Conservation (phyloP, 2,888 invertebrate species). For the Cenopis cana region DNA sequence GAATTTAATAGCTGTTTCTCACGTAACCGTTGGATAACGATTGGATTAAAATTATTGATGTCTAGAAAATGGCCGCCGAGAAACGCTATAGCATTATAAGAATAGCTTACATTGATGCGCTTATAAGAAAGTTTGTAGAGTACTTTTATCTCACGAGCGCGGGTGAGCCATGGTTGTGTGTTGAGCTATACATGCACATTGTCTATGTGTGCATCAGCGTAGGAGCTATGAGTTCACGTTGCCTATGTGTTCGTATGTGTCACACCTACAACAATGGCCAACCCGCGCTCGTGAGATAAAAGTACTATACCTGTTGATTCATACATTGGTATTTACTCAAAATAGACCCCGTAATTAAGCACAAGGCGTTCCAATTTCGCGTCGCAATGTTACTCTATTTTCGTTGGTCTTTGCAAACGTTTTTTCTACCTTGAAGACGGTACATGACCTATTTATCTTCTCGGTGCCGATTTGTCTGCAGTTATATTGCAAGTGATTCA, state of each 20-base stretch:
- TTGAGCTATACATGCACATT: no score
- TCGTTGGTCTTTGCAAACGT: conserved; percentile 58
- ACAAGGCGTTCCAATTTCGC: conserved; percentile 62
- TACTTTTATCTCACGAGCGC: no score
- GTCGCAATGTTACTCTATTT: conserved; percentile 55
- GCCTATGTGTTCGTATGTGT: no score
- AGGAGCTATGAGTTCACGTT: no score
- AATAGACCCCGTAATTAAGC: conserved; percentile 65
- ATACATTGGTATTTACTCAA: conserved; percentile 51
- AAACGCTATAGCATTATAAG: conserved; percentile 61
- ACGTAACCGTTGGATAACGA: conserved; percentile 58
- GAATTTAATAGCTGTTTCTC: conserved; percentile 58
- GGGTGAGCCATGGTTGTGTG: no score
- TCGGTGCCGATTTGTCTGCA: conserved; percentile 40
- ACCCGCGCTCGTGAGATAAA: no score
- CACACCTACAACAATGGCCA: no score
- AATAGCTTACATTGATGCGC: conserved; percentile 58
- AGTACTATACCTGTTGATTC: conserved; percentile 60
- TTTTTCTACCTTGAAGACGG: conserved; percentile 58
- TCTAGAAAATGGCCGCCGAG: conserved; percentile 61
- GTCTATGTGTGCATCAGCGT: no score
- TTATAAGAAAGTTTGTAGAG: conserved; percentile 57
- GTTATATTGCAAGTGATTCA: conserved; percentile 32
- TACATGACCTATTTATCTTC: conserved; percentile 64
- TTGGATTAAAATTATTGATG: conserved; percentile 63